Conservation (phyloP, 2,797 vertebrate genomes). For the Crenichthys baileyi region DNA sequence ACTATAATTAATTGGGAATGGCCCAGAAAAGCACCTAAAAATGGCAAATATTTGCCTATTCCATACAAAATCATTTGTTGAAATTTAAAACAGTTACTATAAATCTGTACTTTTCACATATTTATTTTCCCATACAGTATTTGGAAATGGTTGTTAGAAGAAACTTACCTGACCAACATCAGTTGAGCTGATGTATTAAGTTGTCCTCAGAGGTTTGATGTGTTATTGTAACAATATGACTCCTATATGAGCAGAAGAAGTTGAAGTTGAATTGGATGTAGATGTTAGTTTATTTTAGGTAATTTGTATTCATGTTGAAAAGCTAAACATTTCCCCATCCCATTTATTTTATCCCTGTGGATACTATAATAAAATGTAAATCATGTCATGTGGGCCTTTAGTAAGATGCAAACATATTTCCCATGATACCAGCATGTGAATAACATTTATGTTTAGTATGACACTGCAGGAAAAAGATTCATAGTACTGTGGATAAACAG, state of each 20-base stretch:
- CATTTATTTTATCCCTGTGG: slow-evolving; percentile 17
- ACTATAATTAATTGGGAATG: neutral
- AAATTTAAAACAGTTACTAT: neutral
- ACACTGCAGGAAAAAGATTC: slow-evolving; percentile 57
- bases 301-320: slow-evolving; percentile 9
- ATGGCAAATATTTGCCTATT: neutral
- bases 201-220: neutral
- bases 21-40: too few species aligned
- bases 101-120: neutral
- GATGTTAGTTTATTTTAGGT: neutral
- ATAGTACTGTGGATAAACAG: slow-evolving; percentile 58
- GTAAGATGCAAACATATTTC: slow-evolving; percentile 50
- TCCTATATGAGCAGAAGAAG: slow-evolving; percentile 9
- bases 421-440: slow-evolving; percentile 43
- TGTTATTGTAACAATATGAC: slow-evolving; percentile 8
- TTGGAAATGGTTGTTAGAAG: neutral
- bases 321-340: slow-evolving; percentile 4
- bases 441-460: slow-evolving; percentile 51
- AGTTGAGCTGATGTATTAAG: neutral
- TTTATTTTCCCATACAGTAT: neutral
- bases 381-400: slow-evolving; percentile 37
- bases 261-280: neutral
- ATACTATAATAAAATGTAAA: slow-evolving; percentile 35
- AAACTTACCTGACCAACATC: neutral
- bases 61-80: neutral